These are phyloP conservation scores for Acanthoscelides obtectus DNA, from an alignment of 2,888 invertebrate species.

Conservation along the genomic window DNA sequence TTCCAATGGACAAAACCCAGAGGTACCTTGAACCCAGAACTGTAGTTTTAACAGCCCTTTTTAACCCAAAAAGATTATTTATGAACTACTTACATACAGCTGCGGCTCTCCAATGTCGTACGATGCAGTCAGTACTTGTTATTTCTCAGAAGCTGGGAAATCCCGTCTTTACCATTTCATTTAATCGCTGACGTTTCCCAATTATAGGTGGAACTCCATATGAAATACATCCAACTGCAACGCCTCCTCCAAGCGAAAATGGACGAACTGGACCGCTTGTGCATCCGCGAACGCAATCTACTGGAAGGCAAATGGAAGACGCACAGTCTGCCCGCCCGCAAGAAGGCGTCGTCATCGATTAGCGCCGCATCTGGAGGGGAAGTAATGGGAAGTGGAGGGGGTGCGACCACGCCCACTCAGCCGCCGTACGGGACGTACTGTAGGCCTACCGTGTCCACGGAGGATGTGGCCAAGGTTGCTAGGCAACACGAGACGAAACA, in stretches of 20 bases:
- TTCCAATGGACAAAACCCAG: too few relatives aligned
- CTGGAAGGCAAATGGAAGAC: conserved; percentile 86
- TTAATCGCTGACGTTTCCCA: neutral
- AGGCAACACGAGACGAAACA: conserved; percentile 31
- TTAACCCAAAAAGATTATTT: too few relatives aligned
- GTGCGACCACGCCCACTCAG: conserved; percentile 51
- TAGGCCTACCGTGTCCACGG: conserved; percentile 71
- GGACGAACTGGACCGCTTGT: conserved; percentile 77
- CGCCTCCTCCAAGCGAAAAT: conserved; percentile 78
- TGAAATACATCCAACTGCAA: conserved; percentile 87
- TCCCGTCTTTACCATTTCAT: neutral
- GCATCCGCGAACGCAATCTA: conserved; percentile 75
- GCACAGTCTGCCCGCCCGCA: conserved; percentile 80
- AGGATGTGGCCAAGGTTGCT: conserved; percentile 61
- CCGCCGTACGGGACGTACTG: conserved; percentile 55
- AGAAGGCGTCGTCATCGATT: conserved; percentile 60
- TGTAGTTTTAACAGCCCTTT: too few relatives aligned
- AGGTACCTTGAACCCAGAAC: too few relatives aligned
- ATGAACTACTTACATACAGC: too few relatives aligned
- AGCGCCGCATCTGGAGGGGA: neutral
- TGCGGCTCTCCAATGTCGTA: too few relatives aligned
- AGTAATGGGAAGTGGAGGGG: conserved; percentile 36
- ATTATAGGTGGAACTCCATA: conserved; percentile 76
- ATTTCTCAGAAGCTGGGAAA: too few relatives aligned
- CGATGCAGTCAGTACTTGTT: too few relatives aligned